Evolutionary conservation across 2,888 invertebrate genomes (phyloP).

Genomic region (Andrena bicolor): DNA sequence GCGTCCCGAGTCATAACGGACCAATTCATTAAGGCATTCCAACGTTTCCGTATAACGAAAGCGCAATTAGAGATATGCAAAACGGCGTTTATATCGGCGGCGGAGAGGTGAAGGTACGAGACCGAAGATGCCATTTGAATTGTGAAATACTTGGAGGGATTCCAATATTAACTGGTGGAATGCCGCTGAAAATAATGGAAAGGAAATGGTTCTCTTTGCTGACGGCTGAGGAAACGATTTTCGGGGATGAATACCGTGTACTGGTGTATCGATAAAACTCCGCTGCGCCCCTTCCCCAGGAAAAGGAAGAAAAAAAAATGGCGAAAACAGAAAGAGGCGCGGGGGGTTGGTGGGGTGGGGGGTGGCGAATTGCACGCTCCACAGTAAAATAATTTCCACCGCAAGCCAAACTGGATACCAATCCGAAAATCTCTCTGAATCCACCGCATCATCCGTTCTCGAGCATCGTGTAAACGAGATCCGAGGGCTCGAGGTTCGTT

Average conservation of each 20-base stretch:
- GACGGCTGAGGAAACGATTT: constrained; percentile 51
- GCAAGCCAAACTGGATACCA: constrained; percentile 19
- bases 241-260: constrained; percentile 26
- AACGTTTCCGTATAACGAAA: constrained; percentile 75
- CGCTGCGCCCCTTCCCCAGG: background rate
- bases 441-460: constrained; percentile 26
- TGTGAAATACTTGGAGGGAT: constrained; percentile 79
- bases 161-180: constrained; percentile 77
- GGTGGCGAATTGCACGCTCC: constrained; percentile 1
- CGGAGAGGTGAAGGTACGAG: constrained; percentile 54
- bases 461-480: constrained; percentile 41
- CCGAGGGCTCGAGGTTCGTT: constrained; percentile 27
- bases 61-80: constrained; percentile 82
- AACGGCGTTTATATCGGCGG: constrained; percentile 75
- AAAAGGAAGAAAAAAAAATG: constrained; percentile 20
- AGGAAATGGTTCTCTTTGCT: constrained; percentile 59
- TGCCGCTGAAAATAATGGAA: constrained; percentile 72
- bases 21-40: constrained; percentile 80
- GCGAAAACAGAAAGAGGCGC: background rate
- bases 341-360: background rate
- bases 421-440: constrained; percentile 38
- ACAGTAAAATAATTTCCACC: constrained; percentile 57
- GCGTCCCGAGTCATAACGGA: constrained; percentile 63
- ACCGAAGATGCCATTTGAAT: constrained; percentile 77
- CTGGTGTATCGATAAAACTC: constrained; percentile 53